Conservation (phyloP, 2,888 invertebrate species). For the Therioaphis trifolii region DNA sequence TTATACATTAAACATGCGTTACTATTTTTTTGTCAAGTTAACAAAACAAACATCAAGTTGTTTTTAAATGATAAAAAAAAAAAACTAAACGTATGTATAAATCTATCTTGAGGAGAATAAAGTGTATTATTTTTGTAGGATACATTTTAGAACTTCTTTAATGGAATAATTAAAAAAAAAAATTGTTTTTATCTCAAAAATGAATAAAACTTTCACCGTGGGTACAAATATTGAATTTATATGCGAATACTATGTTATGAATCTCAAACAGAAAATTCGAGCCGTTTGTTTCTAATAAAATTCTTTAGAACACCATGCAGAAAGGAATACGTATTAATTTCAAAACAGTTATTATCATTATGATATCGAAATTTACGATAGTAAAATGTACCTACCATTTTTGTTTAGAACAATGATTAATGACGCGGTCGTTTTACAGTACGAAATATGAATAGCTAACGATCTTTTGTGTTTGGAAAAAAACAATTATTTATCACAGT, state of each 20-base stretch:
- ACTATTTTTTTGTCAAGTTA: too few species aligned
- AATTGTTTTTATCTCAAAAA: not conserved
- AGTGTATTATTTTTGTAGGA: too few species aligned
- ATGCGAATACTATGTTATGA: not conserved
- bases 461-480: slow-evolving; percentile 34
- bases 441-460: slow-evolving; percentile 14
- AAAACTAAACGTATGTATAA: too few species aligned
- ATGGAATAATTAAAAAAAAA: too few species aligned
- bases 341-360: slow-evolving; percentile 4
- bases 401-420: slow-evolving; percentile 48
- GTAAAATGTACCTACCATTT: slow-evolving; percentile 19
- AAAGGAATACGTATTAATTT: not conserved
- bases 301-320: not conserved
- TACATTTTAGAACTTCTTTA: too few species aligned
- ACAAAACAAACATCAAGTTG: too few species aligned
- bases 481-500: slow-evolving; percentile 22
- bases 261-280: not conserved
- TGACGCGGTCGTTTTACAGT: slow-evolving; percentile 39
- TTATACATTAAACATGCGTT: too few species aligned
- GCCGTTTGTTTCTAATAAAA: not conserved
- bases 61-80: too few species aligned
- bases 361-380: not conserved
- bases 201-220: not conserved
- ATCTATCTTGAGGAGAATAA: too few species aligned
- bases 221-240: not conserved